phyloP scores from a whole-genome alignment of 2,113 vertebrate species.

The Phoenicopterus ruber region DNA sequence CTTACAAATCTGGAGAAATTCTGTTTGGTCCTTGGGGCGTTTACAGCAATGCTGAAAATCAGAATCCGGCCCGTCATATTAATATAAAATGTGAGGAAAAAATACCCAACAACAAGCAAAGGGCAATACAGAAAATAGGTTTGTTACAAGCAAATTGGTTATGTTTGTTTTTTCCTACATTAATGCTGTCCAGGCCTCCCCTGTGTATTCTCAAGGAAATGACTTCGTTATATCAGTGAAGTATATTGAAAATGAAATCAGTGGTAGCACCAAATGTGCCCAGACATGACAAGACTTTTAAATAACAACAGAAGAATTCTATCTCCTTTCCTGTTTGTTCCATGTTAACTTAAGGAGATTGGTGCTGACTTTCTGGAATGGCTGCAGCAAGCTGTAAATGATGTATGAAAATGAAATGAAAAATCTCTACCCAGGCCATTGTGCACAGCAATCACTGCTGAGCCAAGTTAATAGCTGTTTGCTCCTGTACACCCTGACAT shows the following conservation, averaged over 20 bases:
- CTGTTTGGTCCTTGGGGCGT: not conserved
- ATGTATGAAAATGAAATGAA: conserved; percentile 65
- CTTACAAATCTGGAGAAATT: not conserved
- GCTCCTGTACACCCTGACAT: not conserved
- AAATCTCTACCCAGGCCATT: conserved; percentile 41
- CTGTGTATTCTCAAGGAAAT: conserved; percentile 53
- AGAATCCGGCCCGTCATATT: not conserved
- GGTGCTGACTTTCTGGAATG: conserved; percentile 57
- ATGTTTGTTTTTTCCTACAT: conserved; percentile 24
- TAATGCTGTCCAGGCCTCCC: conserved; percentile 33
- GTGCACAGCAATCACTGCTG: conserved; percentile 13
- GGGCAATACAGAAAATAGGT: not conserved
- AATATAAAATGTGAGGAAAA: not conserved
- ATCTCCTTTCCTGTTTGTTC: conserved; percentile 61
- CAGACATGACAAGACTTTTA: conserved; percentile 64
- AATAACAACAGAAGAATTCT: conserved; percentile 57
- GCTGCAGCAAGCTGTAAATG: conserved; percentile 58
- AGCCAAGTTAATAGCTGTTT: conserved; percentile 37
- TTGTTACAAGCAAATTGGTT: conserved; percentile 46
- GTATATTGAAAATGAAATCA: conserved; percentile 63
- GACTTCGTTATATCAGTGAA: conserved; percentile 39
- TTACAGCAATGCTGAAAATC: not conserved
- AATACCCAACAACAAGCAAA: not conserved
- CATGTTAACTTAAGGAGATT: conserved; percentile 51
- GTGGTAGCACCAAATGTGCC: conserved; percentile 49